Percentiles rank a stretch among this genome's conserved stretches.
phyloP scores from a whole-genome alignment of 2,113 vertebrate genomes.

The Cnemophilus loriae region DNA sequence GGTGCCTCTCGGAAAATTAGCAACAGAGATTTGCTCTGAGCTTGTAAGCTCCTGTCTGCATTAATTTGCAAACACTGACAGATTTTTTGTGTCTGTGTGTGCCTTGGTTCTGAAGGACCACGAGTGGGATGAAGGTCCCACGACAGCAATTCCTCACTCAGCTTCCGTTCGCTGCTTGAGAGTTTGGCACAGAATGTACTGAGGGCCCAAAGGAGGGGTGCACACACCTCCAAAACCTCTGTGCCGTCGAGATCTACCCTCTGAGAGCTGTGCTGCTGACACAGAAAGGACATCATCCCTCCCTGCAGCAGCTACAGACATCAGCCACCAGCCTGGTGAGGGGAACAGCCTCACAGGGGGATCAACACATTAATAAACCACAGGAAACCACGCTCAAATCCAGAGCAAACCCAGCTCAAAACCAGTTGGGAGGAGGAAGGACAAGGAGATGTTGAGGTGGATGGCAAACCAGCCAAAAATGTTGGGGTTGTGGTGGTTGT shows the following conservation, averaged over 20 bases:
- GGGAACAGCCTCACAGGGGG: background rate
- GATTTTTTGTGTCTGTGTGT: fast-evolving
- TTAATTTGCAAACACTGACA: background rate
- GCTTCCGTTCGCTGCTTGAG: background rate
- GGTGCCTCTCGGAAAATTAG: background rate
- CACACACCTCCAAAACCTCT: background rate
- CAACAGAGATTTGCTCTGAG: background rate
- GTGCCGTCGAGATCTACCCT: background rate
- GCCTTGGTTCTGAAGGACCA: background rate
- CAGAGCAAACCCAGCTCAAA: background rate
- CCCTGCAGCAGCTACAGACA: background rate
- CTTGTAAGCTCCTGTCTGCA: background rate
- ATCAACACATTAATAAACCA: background rate
- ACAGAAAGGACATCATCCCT: background rate
- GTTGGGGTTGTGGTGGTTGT: background rate
- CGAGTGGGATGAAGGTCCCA: background rate
- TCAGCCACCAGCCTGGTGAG: background rate
- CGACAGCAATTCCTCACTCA: background rate
- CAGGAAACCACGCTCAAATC: background rate
- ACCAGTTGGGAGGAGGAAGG: background rate
- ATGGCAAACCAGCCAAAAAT: background rate
- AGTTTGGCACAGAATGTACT: background rate
- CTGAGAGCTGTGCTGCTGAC: background rate
- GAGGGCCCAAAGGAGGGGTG: background rate
- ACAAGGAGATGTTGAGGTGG: background rate